These are phyloP conservation scores for Sarcophaga carnaria DNA, from an alignment of 2,888 invertebrate species.

Conservation along the genomic window DNA sequence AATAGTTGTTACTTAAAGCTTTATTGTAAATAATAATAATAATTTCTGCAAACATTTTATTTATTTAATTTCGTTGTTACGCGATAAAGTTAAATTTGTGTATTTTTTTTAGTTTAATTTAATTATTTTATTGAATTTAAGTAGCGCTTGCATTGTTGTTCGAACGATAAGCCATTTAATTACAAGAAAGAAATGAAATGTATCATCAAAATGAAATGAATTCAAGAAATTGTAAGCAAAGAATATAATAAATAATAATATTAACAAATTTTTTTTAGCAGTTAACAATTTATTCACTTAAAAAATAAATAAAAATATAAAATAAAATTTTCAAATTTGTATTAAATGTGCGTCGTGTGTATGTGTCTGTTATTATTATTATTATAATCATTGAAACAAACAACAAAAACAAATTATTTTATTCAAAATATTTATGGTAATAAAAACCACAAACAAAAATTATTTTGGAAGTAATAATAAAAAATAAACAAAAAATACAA, in stretches of 20 bases:
- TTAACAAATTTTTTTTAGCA: conserved; percentile 59
- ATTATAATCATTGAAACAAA: conserved; percentile 45
- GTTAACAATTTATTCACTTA: conserved; percentile 56
- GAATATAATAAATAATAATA: conserved; percentile 33
- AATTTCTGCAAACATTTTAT: background rate
- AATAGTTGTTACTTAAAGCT: conserved; percentile 35
- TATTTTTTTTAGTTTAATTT: too few relatives aligned
- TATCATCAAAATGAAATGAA: background rate
- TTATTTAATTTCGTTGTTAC: background rate
- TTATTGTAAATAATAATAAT: conserved; percentile 22
- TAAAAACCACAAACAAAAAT: conserved; percentile 46
- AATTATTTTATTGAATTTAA: conserved; percentile 27
- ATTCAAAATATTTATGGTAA: conserved; percentile 61
- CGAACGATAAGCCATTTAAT: background rate
- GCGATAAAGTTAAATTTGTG: too few relatives aligned
- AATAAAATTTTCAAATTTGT: conserved; percentile 56
- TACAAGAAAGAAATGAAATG: background rate
- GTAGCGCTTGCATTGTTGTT: conserved; percentile 48
- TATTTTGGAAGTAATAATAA: conserved; percentile 46
- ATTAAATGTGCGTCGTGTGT: conserved; percentile 58
- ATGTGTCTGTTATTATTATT: conserved; percentile 61
- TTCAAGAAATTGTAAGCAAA: conserved; percentile 47
- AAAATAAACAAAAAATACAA: background rate
- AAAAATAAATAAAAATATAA: conserved; percentile 10
- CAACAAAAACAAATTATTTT: conserved; percentile 49